Conservation (phyloP, 2,888 invertebrate species). For the Eurytoma californica region DNA sequence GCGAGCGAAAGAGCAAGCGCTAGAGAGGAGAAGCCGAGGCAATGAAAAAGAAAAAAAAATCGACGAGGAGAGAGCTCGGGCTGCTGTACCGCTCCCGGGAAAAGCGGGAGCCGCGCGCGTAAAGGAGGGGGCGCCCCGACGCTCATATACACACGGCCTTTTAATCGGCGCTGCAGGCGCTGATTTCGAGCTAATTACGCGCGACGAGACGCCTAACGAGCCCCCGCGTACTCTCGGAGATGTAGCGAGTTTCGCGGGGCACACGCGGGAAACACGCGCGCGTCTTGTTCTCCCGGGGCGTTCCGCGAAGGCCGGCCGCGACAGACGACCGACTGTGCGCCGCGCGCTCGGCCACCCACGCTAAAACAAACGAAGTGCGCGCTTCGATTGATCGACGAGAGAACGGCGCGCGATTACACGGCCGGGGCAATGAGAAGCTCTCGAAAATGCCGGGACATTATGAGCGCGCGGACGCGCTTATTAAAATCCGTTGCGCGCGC, state of each 20-base stretch:
- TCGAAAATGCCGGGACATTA: no score
- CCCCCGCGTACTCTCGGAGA: no score
- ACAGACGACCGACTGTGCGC: background rate
- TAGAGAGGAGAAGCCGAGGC: constrained; percentile 14
- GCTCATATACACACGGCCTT: background rate
- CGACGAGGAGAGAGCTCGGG: background rate
- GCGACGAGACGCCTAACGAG: background rate
- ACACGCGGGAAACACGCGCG: background rate
- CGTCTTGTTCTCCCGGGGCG: background rate
- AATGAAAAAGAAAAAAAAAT: constrained; percentile 17
- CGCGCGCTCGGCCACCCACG: no score
- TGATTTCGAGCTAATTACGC: constrained; percentile 35
- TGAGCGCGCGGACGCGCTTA: no score
- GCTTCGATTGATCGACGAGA: no score
- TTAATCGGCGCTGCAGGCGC: constrained; percentile 33
- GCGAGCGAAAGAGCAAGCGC: background rate
- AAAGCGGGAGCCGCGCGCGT: no score
- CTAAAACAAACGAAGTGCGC: background rate
- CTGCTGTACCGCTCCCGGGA: background rate
- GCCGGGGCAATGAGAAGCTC: no score
- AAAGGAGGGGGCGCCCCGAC: background rate
- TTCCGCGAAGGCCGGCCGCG: background rate
- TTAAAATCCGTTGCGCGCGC: no score
- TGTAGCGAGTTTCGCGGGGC: background rate
- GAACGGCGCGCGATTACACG: no score